Base-by-base conservation (phyloP, 1,140 invertebrate genomes). In the Geopemphigus sp. region DNA sequence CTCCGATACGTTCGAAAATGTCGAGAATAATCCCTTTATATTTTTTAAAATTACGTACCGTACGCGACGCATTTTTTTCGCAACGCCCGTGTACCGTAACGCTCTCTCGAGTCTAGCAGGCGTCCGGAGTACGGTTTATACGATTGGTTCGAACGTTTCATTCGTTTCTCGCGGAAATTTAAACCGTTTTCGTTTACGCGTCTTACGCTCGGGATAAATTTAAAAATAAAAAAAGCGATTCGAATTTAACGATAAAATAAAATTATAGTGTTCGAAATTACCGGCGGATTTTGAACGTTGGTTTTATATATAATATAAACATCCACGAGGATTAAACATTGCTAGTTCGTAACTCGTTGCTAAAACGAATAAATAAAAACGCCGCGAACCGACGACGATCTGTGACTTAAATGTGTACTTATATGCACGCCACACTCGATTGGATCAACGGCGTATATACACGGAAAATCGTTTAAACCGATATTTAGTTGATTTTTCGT, bases 401-500 rank as follows among this genome's bases (percentile, higher is more conserved):
- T 76, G 57, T 76, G 61, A 50, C 74, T 78, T 61, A 61, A 63
- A 63, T 78, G 50, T 11, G 8, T 50, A 14, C 47, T 50, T 50
- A 50, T 63, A 45, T n/a, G 22, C 22, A 17, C 54, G 26, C 24
- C 26, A 24, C n/a, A 50, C 14, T 50, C 8, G 8, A 24, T 11
- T 0, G 12, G 56, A 22, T 39, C 32, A 15, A n/a, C 39, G 74
- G 50, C 74, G 39, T 39, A 39, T 39, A 39, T 63, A 78, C 74
- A 78, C n/a, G 74, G 39, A 78, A 78, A 78, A 78, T 78, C 74
- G 74, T 63, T 78, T 78, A 78, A 78, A 57, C 74, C 61, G 57
- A 59, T 50, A 78, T 59, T 57, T 78, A 47, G 61, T 63, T 57
- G 26, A 15, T 72, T 22, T 47, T 57, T 45, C 26, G 14, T 57